These are phyloP conservation scores for Zoanthus gigantus DNA, from an alignment of 92 coral and sea anemone genomes.

Conservation along the genomic window DNA sequence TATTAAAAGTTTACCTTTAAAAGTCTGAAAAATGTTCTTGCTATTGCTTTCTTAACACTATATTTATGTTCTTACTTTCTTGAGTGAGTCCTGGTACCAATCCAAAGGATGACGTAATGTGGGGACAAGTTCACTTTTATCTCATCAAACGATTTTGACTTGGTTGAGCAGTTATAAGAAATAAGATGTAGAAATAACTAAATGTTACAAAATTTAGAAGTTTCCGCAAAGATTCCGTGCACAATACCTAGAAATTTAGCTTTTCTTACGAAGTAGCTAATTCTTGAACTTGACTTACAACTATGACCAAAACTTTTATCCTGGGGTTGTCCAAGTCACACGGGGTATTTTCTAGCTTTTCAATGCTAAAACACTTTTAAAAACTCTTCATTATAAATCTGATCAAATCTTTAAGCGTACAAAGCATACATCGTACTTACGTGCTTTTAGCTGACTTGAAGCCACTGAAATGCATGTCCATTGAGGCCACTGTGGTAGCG, in stretches of 20 bases:
- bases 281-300: too few species aligned
- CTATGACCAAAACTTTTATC: too few species aligned
- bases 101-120: conserved; percentile 1
- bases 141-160: not conserved
- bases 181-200: not conserved
- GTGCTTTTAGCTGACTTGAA: too few species aligned
- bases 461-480: too few species aligned
- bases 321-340: too few species aligned
- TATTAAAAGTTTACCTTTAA: not conserved
- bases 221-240: not conserved
- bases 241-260: not conserved
- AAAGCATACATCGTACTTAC: too few species aligned
- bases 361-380: too few species aligned
- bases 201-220: not conserved
- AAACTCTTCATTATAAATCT: too few species aligned
- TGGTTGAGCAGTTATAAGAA: not conserved
- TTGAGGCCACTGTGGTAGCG: too few species aligned
- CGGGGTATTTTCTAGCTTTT: too few species aligned
- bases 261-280: not conserved
- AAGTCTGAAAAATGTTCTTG: not conserved
- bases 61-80: not conserved
- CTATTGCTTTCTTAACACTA: not conserved
- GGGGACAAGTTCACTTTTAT: not conserved
- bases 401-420: too few species aligned
- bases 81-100: not conserved